Conservation (phyloP, 2,797 vertebrate genomes). For the Eleutherodactylus coqui region DNA sequence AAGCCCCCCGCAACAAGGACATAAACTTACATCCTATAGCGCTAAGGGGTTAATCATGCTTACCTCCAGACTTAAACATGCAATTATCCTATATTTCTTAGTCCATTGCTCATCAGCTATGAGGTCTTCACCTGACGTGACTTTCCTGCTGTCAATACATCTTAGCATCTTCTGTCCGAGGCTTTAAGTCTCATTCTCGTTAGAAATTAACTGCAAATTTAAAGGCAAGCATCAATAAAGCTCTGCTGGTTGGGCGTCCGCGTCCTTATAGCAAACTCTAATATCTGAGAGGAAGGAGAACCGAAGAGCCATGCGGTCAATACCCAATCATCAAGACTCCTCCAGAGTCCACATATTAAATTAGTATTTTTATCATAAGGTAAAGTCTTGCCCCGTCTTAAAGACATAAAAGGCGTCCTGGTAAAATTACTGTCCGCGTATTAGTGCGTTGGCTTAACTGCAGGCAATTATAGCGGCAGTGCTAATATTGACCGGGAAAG, state of each 20-base stretch:
- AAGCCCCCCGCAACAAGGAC: too few species aligned
- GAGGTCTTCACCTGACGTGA: slow-evolving; percentile 31
- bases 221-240: slow-evolving; percentile 38
- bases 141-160: slow-evolving; percentile 39
- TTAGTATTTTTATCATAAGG: background rate
- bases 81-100: slow-evolving; percentile 12
- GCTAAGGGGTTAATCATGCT: background rate
- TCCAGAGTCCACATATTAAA: background rate
- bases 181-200: slow-evolving; percentile 22
- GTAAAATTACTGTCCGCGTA: background rate
- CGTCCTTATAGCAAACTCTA: background rate
- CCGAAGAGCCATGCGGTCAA: background rate
- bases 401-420: background rate
- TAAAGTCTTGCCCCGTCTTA: background rate
- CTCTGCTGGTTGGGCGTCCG: background rate
- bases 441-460: background rate
- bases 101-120: slow-evolving; percentile 16
- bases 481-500: slow-evolving; percentile 13
- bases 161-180: slow-evolving; percentile 25
- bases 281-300: background rate
- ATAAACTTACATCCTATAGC: too few species aligned
- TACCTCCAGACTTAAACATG: background rate
- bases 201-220: slow-evolving; percentile 20
- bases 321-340: background rate
- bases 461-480: background rate